Evolutionary conservation across 1,140 invertebrate genomes (phyloP), one percentile per base, ranked within the genome.

Genomic region (Prorops nasuta): DNA sequence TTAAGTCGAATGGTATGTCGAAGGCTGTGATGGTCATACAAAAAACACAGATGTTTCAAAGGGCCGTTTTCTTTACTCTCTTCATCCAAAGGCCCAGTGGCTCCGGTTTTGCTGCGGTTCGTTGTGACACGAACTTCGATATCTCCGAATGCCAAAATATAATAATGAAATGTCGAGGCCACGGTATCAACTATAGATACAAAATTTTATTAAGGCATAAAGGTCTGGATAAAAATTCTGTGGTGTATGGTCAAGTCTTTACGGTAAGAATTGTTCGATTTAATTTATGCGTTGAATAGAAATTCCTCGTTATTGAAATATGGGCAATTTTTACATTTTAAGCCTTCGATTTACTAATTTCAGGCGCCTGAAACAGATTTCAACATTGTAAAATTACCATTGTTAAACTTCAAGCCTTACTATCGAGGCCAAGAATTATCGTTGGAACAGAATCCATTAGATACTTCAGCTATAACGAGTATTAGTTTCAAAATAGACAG

Each of bases 401-500:
- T 86, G 44, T 67, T 65, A 1, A 76, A 82, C 47, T 87, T 86
- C 53, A 81, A 84, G 57, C 80, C 84, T 2, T 86, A 84, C 60
- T 84, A 79, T 53, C 68, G 82, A 61, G 84, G 84, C 0, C 78
- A 79, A 44, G 69, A 77, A 49, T 67, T 82, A 14, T 37, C 63
- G 3, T 66, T 77, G 28, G 75, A 80, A 44, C 73, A 79, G 8
- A 78, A 83, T 64, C 76, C 78, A 2, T 68, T 87, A 12, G 82
- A 87, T 61, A 66, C 68, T 52, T 72, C 80, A 7, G 71, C 80
- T 41, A 80, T 87, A 20, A 83, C 83, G 3, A 80, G 76, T 50
- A 76, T 86, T 49, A 83, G 82, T 18, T 64, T 87, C 18, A 84
- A 86, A 74, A 78, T 85, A 51, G 84, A 83, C 54, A 85, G 84